Evolutionary conservation across 2,113 vertebrate genomes (phyloP), one percentile per base, ranked within the genome.

Genomic region (Anarrhichthys ocellatus): DNA sequence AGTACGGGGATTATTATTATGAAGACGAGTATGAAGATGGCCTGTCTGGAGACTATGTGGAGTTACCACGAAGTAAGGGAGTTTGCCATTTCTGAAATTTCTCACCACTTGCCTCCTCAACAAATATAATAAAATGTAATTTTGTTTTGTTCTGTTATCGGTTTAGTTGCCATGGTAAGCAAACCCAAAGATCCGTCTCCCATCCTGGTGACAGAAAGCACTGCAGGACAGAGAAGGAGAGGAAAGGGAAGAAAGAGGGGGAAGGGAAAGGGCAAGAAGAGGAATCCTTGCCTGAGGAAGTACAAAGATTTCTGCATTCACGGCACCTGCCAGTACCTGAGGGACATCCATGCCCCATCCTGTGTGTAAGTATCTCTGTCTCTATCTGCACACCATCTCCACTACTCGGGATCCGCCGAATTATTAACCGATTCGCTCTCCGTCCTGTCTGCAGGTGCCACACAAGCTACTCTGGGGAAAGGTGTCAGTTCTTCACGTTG

Each of bases 271-370:
- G 97, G 98, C 17, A 97, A 92, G 92, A 99, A 99, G 94, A 97
- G 96, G 93, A 96, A 99, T 78, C 97, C 98, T 0, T 99, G 98
- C 83, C 94, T 97, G 91, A 93, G 85, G 89, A 99, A 97, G 85
- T 99, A 96, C 87, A 99, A 98, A 85, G 96, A 98, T 88, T 99
- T 95, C 93, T 99, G 98, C 88, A 97, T 99, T 89, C 97, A 99
- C 0, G 98, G 98, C 65, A 96, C 96, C 75, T 99, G 98, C 93
- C 96, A 95, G 82, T 97, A 98, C 70, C 87, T 97, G 80, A 96
- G 90, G 92, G 91, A 95, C 68, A 67, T 98, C 74, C 95, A 88
- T 13, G 73, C 83, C 48, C 96, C 97, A 0, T 96, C 96, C 0
- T 99, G 98, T 93, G 94, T 96, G 98, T 99, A 94, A 97, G 98